These are phyloP conservation scores for Sebastes taczanowskii DNA, from an alignment of 2,797 vertebrate genomes.

Conservation along the genomic window DNA sequence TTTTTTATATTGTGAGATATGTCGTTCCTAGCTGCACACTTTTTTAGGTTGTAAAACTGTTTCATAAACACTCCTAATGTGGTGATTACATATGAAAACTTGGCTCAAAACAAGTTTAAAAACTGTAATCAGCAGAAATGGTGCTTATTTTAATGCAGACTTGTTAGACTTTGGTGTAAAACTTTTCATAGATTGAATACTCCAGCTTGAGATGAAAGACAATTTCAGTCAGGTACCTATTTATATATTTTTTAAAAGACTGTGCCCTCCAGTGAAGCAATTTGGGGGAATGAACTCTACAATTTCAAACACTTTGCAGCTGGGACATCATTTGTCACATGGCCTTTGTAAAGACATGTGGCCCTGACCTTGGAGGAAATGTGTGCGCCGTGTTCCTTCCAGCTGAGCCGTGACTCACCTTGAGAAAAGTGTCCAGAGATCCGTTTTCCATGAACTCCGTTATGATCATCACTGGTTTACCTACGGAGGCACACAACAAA, in stretches of 20 bases:
- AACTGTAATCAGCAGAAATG: neutral
- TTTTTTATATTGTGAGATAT: neutral
- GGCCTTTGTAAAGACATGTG: constrained; percentile 15
- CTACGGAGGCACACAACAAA: constrained; percentile 63
- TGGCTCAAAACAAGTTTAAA: neutral
- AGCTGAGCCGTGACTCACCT: constrained; percentile 73
- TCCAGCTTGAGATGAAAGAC: constrained; percentile 15
- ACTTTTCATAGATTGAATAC: neutral
- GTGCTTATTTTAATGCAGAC: neutral
- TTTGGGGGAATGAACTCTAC: neutral
- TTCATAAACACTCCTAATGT: neutral
- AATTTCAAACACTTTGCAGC: constrained; percentile 23
- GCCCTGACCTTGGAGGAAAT: constrained; percentile 17
- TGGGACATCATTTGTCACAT: constrained; percentile 24
- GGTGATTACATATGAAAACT: neutral
- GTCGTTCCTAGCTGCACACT: neutral
- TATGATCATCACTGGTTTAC: constrained; percentile 87
- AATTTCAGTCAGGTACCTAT: neutral
- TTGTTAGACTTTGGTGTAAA: neutral
- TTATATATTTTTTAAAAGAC: constrained; percentile 4
- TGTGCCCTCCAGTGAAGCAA: neutral
- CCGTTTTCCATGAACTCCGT: constrained; percentile 87
- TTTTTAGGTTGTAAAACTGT: neutral
- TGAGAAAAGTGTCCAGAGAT: constrained; percentile 85
- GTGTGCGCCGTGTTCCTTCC: neutral